Conservation (phyloP, 2,888 invertebrate genomes). For the Norana najaformis region DNA sequence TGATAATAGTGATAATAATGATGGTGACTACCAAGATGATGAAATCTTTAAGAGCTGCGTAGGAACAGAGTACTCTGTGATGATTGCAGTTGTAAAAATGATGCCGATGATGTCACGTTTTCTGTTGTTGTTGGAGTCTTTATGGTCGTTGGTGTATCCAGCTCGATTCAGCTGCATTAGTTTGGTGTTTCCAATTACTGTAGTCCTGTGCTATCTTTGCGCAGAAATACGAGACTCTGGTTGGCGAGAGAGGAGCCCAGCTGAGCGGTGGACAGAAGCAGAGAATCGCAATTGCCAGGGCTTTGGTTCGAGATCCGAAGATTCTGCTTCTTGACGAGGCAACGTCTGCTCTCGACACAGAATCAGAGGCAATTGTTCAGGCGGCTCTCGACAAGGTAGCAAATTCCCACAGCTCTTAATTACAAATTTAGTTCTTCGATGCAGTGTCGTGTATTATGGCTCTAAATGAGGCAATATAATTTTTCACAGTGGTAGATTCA, state of each 20-base stretch:
- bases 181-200: neutral
- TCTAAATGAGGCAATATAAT: too few species aligned
- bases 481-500: too few species aligned
- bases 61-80: too few species aligned
- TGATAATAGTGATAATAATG: neutral
- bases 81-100: neutral
- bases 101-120: neutral
- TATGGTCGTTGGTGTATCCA: neutral
- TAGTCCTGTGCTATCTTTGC: neutral
- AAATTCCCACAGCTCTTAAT: neutral
- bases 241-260: conserved; percentile 62
- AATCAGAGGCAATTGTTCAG: conserved; percentile 70
- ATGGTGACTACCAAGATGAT: too few species aligned
- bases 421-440: neutral
- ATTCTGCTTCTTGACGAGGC: conserved; percentile 66
- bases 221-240: conserved; percentile 62
- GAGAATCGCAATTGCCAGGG: conserved; percentile 63
- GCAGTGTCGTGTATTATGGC: too few species aligned
- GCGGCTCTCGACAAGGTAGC: conserved; percentile 68
- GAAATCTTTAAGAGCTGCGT: too few species aligned
- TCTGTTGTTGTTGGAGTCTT: neutral
- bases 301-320: conserved; percentile 70
- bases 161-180: neutral
- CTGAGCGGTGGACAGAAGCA: conserved; percentile 39
- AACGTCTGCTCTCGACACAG: conserved; percentile 59